A percentile compares a stretch with the other conserved stretches of the same genome.
Conservation (phyloP, 2,888 invertebrate genomes). For the Tipula vernalis region DNA sequence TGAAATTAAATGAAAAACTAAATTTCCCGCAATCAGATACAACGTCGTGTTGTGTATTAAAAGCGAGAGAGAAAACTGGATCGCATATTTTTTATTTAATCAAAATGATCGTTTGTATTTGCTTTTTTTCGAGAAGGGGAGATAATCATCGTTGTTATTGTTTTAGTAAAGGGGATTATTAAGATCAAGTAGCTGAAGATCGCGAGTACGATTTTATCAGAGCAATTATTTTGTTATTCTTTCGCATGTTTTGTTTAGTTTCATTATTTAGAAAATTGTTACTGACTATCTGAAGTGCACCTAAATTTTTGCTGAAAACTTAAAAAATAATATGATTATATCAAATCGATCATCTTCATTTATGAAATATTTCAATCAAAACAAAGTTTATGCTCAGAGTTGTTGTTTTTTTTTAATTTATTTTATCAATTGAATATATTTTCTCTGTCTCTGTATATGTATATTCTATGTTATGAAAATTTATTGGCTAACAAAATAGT, state of each 20-base stretch:
- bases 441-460: neutral
- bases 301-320: too few relatives aligned
- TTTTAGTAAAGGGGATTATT: neutral
- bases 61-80: neutral
- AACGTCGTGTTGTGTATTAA: neutral
- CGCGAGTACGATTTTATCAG: too few relatives aligned
- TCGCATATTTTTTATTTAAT: neutral
- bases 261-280: too few relatives aligned
- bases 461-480: neutral
- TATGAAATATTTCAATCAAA: neutral
- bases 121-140: neutral
- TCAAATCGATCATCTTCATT: neutral
- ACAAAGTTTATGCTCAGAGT: neutral
- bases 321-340: too few relatives aligned
- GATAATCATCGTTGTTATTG: neutral
- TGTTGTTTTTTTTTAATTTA: neutral
- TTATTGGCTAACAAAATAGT: neutral
- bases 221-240: too few relatives aligned
- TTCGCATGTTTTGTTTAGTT: too few relatives aligned
- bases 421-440: neutral
- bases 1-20: constrained; percentile 7
- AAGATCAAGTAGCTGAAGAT: too few relatives aligned
- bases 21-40: neutral
- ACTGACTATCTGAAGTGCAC: too few relatives aligned
- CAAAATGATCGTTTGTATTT: neutral